These are phyloP conservation scores for Holocentrus rufus DNA, from an alignment of 2,797 vertebrate species.

Conservation along the genomic window DNA sequence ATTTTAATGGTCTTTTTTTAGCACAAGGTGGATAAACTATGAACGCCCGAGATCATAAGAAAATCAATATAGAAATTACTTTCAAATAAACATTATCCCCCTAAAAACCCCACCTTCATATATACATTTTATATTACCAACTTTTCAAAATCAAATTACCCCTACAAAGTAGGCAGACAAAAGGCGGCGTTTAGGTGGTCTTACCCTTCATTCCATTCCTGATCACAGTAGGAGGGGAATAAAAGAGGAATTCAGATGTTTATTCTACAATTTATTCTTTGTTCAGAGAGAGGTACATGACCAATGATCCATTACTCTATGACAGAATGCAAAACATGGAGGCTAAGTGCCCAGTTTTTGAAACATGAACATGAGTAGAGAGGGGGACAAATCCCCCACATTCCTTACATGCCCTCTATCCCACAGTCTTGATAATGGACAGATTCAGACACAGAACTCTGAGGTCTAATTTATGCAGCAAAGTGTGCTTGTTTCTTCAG, in stretches of 20 bases:
- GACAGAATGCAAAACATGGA: slow-evolving; percentile 60
- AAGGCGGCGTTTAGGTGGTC: too few relatives aligned
- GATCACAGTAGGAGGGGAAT: background rate
- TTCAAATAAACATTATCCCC: too few relatives aligned
- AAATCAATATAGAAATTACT: too few relatives aligned
- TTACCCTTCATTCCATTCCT: background rate
- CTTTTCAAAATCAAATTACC: too few relatives aligned
- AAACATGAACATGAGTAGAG: slow-evolving; percentile 37
- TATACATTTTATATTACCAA: too few relatives aligned
- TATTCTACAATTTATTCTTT: slow-evolving; percentile 71
- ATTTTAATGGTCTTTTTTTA: too few relatives aligned
- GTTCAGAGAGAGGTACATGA: slow-evolving; percentile 63
- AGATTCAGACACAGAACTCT: slow-evolving; percentile 35
- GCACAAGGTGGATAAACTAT: too few relatives aligned
- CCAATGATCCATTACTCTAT: slow-evolving; percentile 36
- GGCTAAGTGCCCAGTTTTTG: slow-evolving; percentile 42
- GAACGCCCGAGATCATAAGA: too few relatives aligned
- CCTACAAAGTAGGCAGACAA: too few relatives aligned
- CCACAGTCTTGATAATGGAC: slow-evolving; percentile 13
- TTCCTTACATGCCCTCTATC: slow-evolving; percentile 24
- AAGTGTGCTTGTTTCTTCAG: slow-evolving; percentile 6
- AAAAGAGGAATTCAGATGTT: background rate
- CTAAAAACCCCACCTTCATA: too few relatives aligned
- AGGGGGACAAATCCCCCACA: background rate
- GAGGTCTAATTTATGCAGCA: slow-evolving; percentile 20